Evolutionary conservation across 2,113 vertebrate species (phyloP), one percentile per base, ranked within the genome.

Genomic region (Myxocyprinus asiaticus): DNA sequence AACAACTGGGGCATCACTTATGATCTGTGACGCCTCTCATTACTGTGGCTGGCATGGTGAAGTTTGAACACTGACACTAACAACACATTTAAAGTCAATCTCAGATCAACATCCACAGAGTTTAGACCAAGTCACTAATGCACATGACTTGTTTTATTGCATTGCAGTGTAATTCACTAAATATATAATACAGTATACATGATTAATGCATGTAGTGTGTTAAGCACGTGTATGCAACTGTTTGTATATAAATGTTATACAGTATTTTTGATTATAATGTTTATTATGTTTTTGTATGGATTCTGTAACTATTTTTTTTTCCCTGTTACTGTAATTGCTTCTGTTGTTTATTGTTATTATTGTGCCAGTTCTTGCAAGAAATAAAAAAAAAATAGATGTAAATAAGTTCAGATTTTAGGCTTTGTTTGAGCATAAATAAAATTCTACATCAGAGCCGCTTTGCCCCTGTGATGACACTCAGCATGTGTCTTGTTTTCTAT

Each of bases 1-100:
- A 81, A 76, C 77, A 77, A 77, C 58, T 63, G 42, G 58, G 72
- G 72, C 45, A 63, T 63, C 59, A 63, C 44, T 75, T 75, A 62
- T 75, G 72, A 75, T 75, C 72, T 51, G 7, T 75, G 72, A 63
- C 59, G 45, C 59, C 58, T 75, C 59, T 75, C 72, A 75, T 75
- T 75, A 75, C 72, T 75, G 72, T 33, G 44, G 11, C 45, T 63
- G 45, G 72, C 56, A 33, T 44, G 47, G 58, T 63, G 45, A 75
- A 63, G 72, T 63, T 75, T 63, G 45, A 63, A 75, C 72, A 63
- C 5, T 7, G 55, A 12, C 72, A 63, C 5, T 11, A 43, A 12
- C 59, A 75, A 63, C 45, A 75, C 45, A 48, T 75, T 75, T 50
- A 75, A 63, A 17, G 45, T 12, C 0, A 5, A 61, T 73, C 6